These are phyloP conservation scores for Propsilocerus akamusi DNA, from an alignment of 1,140 invertebrate species.

Conservation along the genomic window DNA sequence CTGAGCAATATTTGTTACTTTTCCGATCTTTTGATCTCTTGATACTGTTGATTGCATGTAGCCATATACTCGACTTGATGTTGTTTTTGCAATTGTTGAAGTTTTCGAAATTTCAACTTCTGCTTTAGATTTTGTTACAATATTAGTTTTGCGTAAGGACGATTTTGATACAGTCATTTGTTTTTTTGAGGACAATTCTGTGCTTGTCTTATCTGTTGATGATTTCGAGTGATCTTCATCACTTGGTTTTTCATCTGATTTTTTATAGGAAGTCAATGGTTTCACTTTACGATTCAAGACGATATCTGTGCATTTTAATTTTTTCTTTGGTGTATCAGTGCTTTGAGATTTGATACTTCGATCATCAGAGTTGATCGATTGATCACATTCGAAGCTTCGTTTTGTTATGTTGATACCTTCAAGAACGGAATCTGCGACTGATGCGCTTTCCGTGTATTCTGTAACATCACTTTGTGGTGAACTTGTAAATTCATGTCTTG, in stretches of 20 bases:
- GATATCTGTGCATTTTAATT: neutral
- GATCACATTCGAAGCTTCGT: neutral
- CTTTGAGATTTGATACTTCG: neutral
- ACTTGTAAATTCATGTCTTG: neutral
- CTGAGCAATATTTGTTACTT: conserved; percentile 3
- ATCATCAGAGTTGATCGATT: no score
- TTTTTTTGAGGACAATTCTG: neutral
- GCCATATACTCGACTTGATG: conserved; percentile 13
- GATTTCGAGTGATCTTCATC: neutral
- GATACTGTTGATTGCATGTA: conserved; percentile 29
- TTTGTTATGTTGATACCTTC: neutral
- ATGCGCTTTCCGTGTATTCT: neutral
- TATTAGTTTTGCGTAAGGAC: neutral
- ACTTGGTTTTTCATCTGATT: neutral
- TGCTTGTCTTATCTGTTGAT: no score
- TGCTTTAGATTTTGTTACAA: neutral
- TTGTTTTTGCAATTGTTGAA: neutral
- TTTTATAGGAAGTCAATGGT: neutral
- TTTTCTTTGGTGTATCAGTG: neutral
- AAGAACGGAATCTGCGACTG: neutral
- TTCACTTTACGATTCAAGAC: neutral
- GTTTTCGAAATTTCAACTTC: neutral
- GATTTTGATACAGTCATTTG: neutral
- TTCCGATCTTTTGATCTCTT: conserved; percentile 26
- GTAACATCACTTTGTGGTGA: conserved; percentile 1